Conservation (phyloP, 2,113 vertebrate genomes). For the Diglossa brunneiventris region DNA sequence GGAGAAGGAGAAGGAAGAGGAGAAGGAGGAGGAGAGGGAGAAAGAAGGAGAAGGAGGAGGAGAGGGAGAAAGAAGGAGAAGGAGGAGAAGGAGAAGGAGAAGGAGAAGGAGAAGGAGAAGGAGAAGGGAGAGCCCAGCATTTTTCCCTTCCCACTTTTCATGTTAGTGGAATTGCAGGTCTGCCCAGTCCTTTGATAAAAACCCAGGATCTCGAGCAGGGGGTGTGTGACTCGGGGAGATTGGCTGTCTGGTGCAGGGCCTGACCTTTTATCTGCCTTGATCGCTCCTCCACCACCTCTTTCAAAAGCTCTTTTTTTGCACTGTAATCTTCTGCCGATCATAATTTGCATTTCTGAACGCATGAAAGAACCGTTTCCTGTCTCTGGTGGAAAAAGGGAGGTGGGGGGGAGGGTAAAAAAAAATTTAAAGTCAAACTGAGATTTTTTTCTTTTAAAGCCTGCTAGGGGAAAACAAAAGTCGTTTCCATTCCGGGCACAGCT, state of each 20-base stretch:
- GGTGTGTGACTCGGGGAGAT: background rate
- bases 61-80: background rate
- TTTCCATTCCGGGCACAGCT: background rate
- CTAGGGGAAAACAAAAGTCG: background rate
- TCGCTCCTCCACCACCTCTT: background rate
- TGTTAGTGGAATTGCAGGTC: background rate
- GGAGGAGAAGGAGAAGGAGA: too few species aligned
- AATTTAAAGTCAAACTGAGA: background rate
- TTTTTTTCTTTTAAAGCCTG: background rate
- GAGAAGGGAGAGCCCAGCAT: background rate
- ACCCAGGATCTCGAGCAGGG: background rate
- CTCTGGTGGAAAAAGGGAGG: background rate
- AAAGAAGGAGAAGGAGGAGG: background rate
- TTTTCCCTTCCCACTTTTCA: background rate
- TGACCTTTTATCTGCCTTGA: conserved; percentile 1
- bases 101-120: background rate
- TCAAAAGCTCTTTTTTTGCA: conserved; percentile 4
- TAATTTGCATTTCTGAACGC: conserved; percentile 14
- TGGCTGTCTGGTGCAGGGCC: background rate
- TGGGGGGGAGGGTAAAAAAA: background rate
- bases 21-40: background rate
- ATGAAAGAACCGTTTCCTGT: background rate
- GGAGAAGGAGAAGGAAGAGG: too few species aligned
- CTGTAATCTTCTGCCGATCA: conserved; percentile 27
- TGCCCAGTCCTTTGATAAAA: background rate